Base-by-base conservation (phyloP, 1,140 invertebrate species). In the Eriosoma lanigerum region DNA sequence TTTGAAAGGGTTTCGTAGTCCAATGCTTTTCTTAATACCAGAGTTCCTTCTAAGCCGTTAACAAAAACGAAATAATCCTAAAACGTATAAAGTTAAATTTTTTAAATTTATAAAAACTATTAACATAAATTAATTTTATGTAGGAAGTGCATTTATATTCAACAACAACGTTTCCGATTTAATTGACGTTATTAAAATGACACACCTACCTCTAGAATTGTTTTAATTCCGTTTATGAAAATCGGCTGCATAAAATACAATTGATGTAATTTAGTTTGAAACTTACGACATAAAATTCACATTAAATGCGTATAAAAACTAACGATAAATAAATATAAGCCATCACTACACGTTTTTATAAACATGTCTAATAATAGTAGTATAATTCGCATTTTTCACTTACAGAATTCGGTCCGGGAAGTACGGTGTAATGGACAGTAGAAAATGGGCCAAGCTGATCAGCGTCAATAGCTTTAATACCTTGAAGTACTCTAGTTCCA, bases 371-470 rank as follows among this genome's bases (percentile, higher is more conserved):
- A 48, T 29, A 62, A 62, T 32, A 62, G 19, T 32, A 32, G 32
- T 9, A 2, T 46, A 21, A 26, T 50, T 1, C n/a, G n/a, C n/a
- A n/a, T n/a, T n/a, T n/a, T n/a, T n/a, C 1, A 86, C 87, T 88
- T 86, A 93, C 92, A 38, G 92, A 91, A 87, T 93, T 89, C 0
- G 90, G 90, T 78, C 93, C 94, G 0, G 92, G 89, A 64, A 93
- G 87, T 64, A 96, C 91, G 66, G 91, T 89, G 86, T 96, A 97
- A 84, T 94, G 92, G 21, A 97, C 91, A 1, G 93, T 96, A 17
- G 93, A 94, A 87, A 93, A 95, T 21, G 94, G 93, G 19, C 95
- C 94, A 29, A 92, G 92, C 85, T 96, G 94, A 88, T 96, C 95
- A 75, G 90, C 90, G 87, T 96, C 95, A 46, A 90, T 86, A 1